Evolutionary conservation across 2,113 vertebrate species (phyloP), one percentile per base, ranked within the genome.

Genomic region (Bombycilla garrulus): DNA sequence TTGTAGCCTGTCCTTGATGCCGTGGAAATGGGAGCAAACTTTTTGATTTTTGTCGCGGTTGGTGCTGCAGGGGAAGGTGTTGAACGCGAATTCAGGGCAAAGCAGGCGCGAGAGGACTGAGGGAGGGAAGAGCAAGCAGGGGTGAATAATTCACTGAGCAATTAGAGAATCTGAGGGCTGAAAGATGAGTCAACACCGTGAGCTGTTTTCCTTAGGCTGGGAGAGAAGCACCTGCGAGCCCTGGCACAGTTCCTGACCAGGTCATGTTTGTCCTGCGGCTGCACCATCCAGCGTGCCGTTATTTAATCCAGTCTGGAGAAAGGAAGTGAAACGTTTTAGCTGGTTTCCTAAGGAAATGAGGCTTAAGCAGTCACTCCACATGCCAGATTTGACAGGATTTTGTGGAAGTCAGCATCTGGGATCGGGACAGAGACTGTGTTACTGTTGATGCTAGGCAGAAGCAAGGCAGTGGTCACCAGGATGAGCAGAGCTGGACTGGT

Each of bases 341-440:
- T 80, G 62, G 92, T 96, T 96, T 96, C 93, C 95, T 90, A 94
- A 96, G 96, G 96, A 96, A 96, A 95, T 96, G 93, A 91, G 64
- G 90, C 74, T 96, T 96, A 96, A 94, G 90, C 81, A 45, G 70
- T 93, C 85, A 67, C 72, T 94, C 62, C 45, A 29, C 29, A 11
- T 65, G 93, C 88, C 93, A 93, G 45, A 69, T 69, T 64, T 96
- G 90, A 54, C 78, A 86, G 90, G 87, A 51, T 76, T 91, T 76
- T 74, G 44, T 90, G 70, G 66, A 71, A 85, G 81, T 94, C 92
- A 92, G 74, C 90, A 69, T 69, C 74, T 93, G 88, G 74, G 62
- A 88, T 76, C 62, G 48, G 66, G 36, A 40, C 23, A 72, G 48
- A 31, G 50, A 10, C 16, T 24, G 14, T 48, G 13, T 71, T 74